Percentiles rank a stretch among this genome's conserved stretches.
These are phyloP conservation scores for Diabrotica balteata DNA, from an alignment of 2,888 invertebrate genomes.

Conservation along the genomic window DNA sequence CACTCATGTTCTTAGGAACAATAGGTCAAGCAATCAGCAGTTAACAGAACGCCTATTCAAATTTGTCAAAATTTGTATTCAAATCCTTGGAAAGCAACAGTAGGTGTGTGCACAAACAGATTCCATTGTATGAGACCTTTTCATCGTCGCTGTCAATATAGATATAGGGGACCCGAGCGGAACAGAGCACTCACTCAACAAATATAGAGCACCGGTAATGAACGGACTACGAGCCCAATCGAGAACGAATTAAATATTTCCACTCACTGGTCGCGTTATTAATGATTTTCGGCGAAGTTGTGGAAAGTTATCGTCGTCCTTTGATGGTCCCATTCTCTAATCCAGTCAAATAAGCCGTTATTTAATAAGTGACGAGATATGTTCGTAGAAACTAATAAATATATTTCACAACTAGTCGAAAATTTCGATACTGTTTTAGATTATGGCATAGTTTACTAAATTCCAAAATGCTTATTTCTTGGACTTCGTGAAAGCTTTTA, in stretches of 20 bases:
- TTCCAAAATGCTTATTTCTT: no score
- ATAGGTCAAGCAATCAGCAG: not conserved
- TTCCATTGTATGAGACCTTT: constrained; percentile 3
- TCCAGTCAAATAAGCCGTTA: no score
- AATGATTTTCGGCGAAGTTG: constrained; percentile 21
- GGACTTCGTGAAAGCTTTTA: no score
- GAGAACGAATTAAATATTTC: constrained; percentile 24
- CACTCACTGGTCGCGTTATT: constrained; percentile 20
- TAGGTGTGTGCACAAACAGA: not conserved
- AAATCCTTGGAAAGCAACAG: not conserved
- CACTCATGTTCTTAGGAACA: no score
- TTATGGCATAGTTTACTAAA: no score
- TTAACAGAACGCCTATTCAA: not conserved
- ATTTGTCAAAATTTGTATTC: not conserved
- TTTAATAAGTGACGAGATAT: no score
- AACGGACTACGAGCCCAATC: constrained; percentile 19
- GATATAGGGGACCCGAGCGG: not conserved
- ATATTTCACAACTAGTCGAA: no score
- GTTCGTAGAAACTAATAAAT: no score
- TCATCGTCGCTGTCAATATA: not conserved
- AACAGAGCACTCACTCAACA: constrained; percentile 7
- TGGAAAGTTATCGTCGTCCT: constrained; percentile 16
- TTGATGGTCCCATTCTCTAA: constrained; percentile 2
- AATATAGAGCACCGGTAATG: constrained; percentile 11
- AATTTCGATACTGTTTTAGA: no score